Evolutionary conservation across 2,113 vertebrate species (phyloP), one percentile per base, ranked within the genome.

Genomic region (Gavialis gangeticus): DNA sequence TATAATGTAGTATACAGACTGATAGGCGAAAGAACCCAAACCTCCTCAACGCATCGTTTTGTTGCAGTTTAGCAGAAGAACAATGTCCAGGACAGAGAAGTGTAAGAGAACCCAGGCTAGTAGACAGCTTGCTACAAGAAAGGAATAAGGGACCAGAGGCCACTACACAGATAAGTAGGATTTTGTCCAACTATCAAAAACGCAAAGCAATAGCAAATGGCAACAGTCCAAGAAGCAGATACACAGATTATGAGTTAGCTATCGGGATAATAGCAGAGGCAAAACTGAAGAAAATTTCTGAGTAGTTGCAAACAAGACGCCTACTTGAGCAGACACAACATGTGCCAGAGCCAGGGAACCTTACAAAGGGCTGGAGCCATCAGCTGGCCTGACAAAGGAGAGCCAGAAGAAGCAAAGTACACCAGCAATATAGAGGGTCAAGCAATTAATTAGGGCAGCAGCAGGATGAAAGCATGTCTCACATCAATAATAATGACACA

Each of bases 1-100:
- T 6, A 81, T 55, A 85, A 57, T 54, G n/a, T 55, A 77, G 34
- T 60, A n/a, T 46, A 46, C 46, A 9, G 46, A 46, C 8, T 46
- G 46, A 46, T 3, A 0, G 0, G 3, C 62, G 0, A 1, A 46
- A 86, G 67, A 64, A 46, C 9, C 1, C 12, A 21, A 21, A 60
- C 59, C 75, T 6, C n/a, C 46, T 46, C 46, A 46, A 46, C 46
- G 46, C 46, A 46, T 7, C 8, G 46, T 46, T 46, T 7, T 46
- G 46, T 3, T 46, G 46, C 46, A 46, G 46, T 46, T 46, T 46
- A 46, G 46, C 46, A 46, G 46, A 46, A 7, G 46, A 46, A 46
- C 46, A 46, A 46, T 46, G 46, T 9, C 46, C 46, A 46, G 46
- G 46, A 46, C 46, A 46, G 46, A 46, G 46, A 46, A 46, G 46